Evolutionary conservation across 2,888 invertebrate genomes (phyloP).

Genomic region (Euphydryas editha): DNA sequence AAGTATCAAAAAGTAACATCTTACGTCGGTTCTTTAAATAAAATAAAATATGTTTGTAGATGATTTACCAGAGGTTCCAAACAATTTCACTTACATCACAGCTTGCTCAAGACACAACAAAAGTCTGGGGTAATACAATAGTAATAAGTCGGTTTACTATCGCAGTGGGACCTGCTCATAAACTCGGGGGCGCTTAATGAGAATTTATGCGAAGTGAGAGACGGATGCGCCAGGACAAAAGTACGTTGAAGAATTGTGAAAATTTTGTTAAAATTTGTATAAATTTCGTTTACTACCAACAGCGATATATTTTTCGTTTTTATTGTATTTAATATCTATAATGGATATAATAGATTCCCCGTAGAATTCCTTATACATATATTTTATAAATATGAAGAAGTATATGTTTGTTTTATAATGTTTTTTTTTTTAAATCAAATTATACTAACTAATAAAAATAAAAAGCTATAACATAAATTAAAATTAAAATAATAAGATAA

Average conservation of each 20-base stretch:
- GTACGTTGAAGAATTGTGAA: conserved; percentile 36
- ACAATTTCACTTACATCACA: conserved; percentile 13
- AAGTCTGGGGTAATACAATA: conserved; percentile 74
- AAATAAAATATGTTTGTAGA: background rate
- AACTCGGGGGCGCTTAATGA: conserved; percentile 73
- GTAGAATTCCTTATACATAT: too few species aligned
- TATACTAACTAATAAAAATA: too few species aligned
- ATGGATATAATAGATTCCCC: too few species aligned
- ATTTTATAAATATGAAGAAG: too few species aligned
- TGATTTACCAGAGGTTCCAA: conserved; percentile 2
- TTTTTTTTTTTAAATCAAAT: too few species aligned
- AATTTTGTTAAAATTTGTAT: background rate
- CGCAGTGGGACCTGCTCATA: conserved; percentile 75
- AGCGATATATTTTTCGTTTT: too few species aligned
- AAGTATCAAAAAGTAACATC: too few species aligned
- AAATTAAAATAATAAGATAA: background rate
- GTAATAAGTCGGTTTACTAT: conserved; percentile 74
- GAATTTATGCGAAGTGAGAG: conserved; percentile 72
- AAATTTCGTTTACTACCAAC: too few species aligned
- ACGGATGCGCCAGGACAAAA: conserved; percentile 54
- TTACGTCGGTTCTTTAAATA: too few species aligned
- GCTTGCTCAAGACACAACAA: conserved; percentile 17
- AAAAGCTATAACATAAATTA: too few species aligned
- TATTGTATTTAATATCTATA: too few species aligned
- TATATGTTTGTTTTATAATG: too few species aligned